Evolutionary conservation across 2,113 vertebrate species (phyloP).

Genomic region (Procapra przewalskii): DNA sequence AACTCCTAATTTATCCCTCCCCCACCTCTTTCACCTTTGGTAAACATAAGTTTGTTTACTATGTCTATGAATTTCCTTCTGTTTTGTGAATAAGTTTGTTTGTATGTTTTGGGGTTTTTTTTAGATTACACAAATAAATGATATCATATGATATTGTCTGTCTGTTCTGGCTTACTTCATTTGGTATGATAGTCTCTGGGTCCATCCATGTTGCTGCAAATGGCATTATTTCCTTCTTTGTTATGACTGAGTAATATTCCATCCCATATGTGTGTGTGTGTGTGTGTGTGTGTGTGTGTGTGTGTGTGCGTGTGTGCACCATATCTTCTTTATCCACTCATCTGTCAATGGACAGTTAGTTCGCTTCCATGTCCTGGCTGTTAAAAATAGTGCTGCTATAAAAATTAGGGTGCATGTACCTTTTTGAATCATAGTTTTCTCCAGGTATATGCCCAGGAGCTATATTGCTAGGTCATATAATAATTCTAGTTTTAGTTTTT

Average conservation of each 20-base stretch:
- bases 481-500: neutral
- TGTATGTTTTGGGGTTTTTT: neutral
- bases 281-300: fast-evolving
- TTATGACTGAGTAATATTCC: neutral
- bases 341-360: neutral
- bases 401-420: neutral
- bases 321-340: neutral
- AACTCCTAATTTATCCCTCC: neutral
- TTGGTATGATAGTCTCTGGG: neutral
- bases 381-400: neutral
- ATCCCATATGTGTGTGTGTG: neutral
- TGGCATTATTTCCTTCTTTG: neutral
- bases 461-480: neutral
- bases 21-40: neutral
- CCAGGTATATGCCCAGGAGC: neutral
- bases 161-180: neutral
- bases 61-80: neutral
- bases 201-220: neutral
- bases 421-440: neutral
- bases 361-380: neutral
- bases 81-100: neutral
- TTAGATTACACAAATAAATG: neutral
- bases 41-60: neutral
- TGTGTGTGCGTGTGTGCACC: neutral
- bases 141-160: neutral